Base-by-base conservation (phyloP, 1,140 invertebrate genomes). In the Bombus ignitus region DNA sequence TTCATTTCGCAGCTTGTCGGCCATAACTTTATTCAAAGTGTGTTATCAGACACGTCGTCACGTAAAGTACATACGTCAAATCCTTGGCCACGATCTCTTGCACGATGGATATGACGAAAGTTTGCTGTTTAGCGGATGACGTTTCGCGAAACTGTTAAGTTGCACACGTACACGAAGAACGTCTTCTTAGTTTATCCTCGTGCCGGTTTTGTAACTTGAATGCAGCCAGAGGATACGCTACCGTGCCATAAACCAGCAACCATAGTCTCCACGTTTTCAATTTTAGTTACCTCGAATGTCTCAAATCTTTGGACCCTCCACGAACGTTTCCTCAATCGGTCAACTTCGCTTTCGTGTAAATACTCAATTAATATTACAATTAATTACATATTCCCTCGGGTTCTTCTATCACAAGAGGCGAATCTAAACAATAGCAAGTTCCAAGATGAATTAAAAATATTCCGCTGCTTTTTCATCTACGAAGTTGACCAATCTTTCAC, bases 21-120 rank as follows among this genome's bases (percentile, higher is more conserved):
- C n/a, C 79, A 25, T 74, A 81, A 81, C 65, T 81, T 68, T 73
- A 53, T 81, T 44, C 70, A n/a, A 37, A 81, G 39, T 57, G 72
- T 59, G 65, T 57, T 70, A 68, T 65, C 59, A 59, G 62, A 44
- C 79, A 28, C 35, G 59, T 85, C 79, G 70, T 85, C 79, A 37
- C 71, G 84, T 70, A 68, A 65, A 28, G 44, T 57, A 66, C 71
- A 65, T 59, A 75, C 35, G 84, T 59, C 57, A 68, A 44, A 81
- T 81, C 62, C 47, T 15, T 28, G 71, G 35, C 37, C 22, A 32
- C 28, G 37, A 81, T 81, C 79, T 71, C 57, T 59, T 37, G 22
- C 79, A 22, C 22, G n/a, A 0, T 22, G 59, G 5, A 62, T 73
- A 81, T 70, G 71, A 74, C 37, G 71, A 73, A 85, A 81, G 70